A percentile compares a stretch with the other conserved stretches of the same genome.
Evolutionary conservation across 2,797 vertebrate species (phyloP).

Genomic region (Etheostoma nigrum): DNA sequence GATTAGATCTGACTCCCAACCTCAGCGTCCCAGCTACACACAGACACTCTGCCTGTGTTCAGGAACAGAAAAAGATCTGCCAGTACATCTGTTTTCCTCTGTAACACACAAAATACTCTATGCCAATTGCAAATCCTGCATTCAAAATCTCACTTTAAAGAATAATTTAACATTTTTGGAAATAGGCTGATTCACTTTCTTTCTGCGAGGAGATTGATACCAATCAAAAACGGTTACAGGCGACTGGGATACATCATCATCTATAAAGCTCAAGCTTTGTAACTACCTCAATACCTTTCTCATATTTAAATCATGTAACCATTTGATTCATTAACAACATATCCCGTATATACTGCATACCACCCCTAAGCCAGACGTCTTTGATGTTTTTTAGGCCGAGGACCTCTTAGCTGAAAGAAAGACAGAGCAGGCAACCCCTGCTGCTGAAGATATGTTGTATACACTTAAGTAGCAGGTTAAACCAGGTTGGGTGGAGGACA

Average conservation of each 20-base stretch:
- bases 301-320: not conserved
- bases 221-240: too few species aligned
- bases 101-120: constrained; percentile 23
- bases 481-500: too few species aligned
- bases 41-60: constrained; percentile 65
- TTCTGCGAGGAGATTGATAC: too few species aligned
- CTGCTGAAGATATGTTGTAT: too few species aligned
- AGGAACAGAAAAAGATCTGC: constrained; percentile 47
- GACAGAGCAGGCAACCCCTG: too few species aligned
- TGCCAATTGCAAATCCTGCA: not conserved
- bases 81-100: constrained; percentile 57
- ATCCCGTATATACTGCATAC: too few species aligned
- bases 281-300: not conserved
- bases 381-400: too few species aligned
- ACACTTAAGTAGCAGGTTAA: too few species aligned
- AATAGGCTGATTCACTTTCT: too few species aligned
- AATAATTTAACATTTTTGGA: not conserved
- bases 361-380: too few species aligned
- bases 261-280: not conserved
- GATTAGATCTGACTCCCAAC: constrained; percentile 57
- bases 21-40: constrained; percentile 31
- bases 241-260: not conserved
- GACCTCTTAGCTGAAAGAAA: too few species aligned
- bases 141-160: not conserved
- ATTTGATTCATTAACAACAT: too few species aligned